Percentiles rank a stretch among this genome's conserved stretches.
Evolutionary conservation across 2,113 vertebrate species (phyloP).

Genomic region (Bolborhynchus lineola): DNA sequence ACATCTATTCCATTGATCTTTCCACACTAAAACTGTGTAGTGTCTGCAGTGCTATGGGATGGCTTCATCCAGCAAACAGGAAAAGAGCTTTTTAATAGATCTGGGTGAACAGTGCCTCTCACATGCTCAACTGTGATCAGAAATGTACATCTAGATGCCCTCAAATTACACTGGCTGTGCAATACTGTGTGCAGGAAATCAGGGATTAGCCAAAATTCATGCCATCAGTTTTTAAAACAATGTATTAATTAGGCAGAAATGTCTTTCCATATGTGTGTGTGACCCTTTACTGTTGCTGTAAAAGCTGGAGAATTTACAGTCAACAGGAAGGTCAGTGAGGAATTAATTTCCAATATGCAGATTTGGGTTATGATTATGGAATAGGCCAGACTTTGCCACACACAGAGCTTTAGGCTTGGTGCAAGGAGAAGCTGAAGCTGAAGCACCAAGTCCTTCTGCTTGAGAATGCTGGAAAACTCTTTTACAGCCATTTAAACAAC

Average conservation of each 20-base stretch:
- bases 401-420: not conserved
- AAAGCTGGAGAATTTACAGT: not conserved
- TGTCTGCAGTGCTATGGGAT: not conserved
- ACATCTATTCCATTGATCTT: not conserved
- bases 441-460: constrained; percentile 3
- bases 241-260: not conserved
- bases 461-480: constrained; percentile 35
- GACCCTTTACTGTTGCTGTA: not conserved
- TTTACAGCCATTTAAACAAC: constrained; percentile 19
- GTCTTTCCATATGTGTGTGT: not conserved
- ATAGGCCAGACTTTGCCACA: not conserved
- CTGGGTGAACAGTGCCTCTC: not conserved
- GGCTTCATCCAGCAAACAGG: not conserved
- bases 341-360: not conserved
- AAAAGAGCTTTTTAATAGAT: not conserved
- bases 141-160: not conserved
- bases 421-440: constrained; percentile 2
- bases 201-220: not conserved
- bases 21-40: not conserved
- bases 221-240: not conserved
- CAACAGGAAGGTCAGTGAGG: not conserved
- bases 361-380: not conserved
- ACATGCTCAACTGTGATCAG: not conserved
- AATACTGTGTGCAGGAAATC: not conserved
- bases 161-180: not conserved